Conservation (phyloP, 2,113 vertebrate species). For the Eolophus roseicapilla region DNA sequence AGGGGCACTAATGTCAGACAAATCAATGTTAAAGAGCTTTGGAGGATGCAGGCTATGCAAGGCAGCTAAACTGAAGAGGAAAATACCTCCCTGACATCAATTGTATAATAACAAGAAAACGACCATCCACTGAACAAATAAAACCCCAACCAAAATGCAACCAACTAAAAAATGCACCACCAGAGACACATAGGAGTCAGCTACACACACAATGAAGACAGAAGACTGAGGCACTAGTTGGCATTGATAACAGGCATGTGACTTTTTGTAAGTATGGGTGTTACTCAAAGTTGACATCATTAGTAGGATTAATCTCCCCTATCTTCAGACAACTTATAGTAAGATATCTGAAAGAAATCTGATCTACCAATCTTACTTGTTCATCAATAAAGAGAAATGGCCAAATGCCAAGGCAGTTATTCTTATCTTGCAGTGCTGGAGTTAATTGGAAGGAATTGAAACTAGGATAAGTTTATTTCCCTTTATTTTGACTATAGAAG, state of each 20-base stretch:
- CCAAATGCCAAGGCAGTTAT: background rate
- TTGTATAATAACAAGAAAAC: background rate
- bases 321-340: background rate
- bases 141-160: background rate
- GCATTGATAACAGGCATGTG: background rate
- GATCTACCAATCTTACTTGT: background rate
- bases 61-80: background rate
- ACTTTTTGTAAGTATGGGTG: background rate
- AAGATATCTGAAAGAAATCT: background rate
- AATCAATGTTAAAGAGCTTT: background rate
- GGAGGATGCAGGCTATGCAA: background rate
- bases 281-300: background rate
- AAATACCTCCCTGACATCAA: background rate
- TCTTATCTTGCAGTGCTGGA: background rate
- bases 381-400: background rate
- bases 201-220: no score
- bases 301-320: background rate
- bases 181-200: background rate
- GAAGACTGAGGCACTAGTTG: background rate
- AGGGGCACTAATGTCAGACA: background rate
- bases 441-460: background rate
- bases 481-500: background rate
- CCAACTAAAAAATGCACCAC: background rate
- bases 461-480: background rate
- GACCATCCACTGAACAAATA: background rate